Conservation (phyloP, 1,140 invertebrate genomes). For the Orius insidiosus region DNA sequence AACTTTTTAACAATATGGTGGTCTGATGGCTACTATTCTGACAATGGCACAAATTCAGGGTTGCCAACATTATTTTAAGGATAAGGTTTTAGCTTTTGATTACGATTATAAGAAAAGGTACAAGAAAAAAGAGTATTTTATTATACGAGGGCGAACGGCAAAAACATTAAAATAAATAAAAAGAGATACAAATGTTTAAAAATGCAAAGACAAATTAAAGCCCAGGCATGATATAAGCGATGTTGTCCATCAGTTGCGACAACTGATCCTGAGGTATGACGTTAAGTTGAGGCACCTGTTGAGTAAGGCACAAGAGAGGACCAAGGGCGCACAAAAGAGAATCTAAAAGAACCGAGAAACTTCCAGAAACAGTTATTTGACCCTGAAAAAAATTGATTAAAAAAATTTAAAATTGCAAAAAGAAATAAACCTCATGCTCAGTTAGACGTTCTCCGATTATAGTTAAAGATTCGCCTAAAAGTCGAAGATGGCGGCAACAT, state of each 20-base stretch:
- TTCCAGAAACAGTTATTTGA: conserved; percentile 85
- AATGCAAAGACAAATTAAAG: conserved; percentile 37
- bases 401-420: too few species aligned
- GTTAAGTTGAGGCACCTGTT: conserved; percentile 59
- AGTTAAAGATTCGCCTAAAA: conserved; percentile 81
- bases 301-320: conserved; percentile 72
- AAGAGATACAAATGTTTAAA: too few species aligned
- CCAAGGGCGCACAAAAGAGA: conserved; percentile 84
- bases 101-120: too few species aligned
- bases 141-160: too few species aligned
- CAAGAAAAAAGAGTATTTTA: too few species aligned
- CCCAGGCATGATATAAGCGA: conserved; percentile 94
- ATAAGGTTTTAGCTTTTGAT: too few species aligned
- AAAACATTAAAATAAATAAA: too few species aligned
- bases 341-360: conserved; percentile 83
- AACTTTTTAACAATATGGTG: too few species aligned
- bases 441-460: conserved; percentile 84
- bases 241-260: conserved; percentile 72
- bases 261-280: conserved; percentile 51
- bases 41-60: too few species aligned
- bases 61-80: too few species aligned
- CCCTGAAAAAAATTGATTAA: conserved; percentile 37
- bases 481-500: conserved; percentile 85
- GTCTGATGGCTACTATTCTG: too few species aligned
- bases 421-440: conserved; percentile 43